Base-by-base conservation (phyloP, 2,797 vertebrate species). In the Silurus lanzhouensis region DNA sequence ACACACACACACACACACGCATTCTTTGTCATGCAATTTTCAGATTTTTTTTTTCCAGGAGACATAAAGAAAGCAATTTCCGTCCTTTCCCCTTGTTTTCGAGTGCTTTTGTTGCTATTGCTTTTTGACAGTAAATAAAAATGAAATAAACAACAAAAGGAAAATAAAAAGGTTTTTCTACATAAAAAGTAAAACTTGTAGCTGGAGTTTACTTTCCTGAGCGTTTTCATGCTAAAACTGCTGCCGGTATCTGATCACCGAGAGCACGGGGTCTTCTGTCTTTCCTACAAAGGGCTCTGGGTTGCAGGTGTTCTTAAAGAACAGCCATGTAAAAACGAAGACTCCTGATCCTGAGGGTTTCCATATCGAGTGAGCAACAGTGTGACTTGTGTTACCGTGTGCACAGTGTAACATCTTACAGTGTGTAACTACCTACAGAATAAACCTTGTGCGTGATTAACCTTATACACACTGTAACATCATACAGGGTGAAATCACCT, bases 1-100 rank as follows among this genome's bases (percentile, higher is more conserved):
- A 78, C 79, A 76, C 80, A 79, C 63, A 82, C 83, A 52, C 82
- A 82, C 82, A 80, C 78, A 83, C 81, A 85, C 78, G 44, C 68
- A 17, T 27, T 8, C n/a, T 2, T 76, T 57, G 72, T 52, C 82
- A 74, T 46, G 70, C 80, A 83, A 83, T 86, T 88, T 89, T 61
- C 57, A 12, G 76, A 68, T 66, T 75, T 84, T 75, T 84, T 71
- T n/a, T 77, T 83, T 76, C 27, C 55, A 70, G 31, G 31, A 70
- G 46, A 46, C 72, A 86, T 44, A 86, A 83, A 86, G 72, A 70
- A 76, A 85, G 31, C 74, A 77, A 71, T 78, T 81, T 22, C 38
- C 70, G 77, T 57, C 60, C 10, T 78, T 52, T 86, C 72, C 63
- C 38, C 60, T 57, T 55, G 68, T 38, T 38, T 38, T 38, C 38